These are phyloP conservation scores for Himalopsyche phryganea DNA, from an alignment of 1,140 invertebrate species.

Conservation along the genomic window DNA sequence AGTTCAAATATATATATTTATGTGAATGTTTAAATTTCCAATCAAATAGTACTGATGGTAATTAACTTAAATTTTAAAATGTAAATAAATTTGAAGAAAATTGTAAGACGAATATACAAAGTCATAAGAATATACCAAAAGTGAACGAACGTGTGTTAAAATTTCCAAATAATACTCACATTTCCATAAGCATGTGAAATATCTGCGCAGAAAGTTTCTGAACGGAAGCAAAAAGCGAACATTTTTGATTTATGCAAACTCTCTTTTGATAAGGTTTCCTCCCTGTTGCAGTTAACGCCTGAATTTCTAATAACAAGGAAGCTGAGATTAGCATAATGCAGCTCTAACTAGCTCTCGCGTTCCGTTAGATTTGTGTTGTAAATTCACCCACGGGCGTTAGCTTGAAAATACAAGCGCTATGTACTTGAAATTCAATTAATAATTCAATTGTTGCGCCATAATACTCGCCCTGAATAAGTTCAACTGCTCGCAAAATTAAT, in stretches of 20 bases:
- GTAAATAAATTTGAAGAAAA: too few relatives aligned
- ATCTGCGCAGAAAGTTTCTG: too few relatives aligned
- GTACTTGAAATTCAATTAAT: conserved; percentile 4
- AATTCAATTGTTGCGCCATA: background rate
- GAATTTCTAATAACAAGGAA: conserved; percentile 1
- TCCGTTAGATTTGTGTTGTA: conserved; percentile 1
- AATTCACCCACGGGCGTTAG: background rate
- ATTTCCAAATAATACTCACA: too few relatives aligned
- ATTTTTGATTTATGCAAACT: background rate
- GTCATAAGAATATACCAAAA: too few relatives aligned
- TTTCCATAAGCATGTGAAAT: too few relatives aligned
- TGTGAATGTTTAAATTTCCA: too few relatives aligned
- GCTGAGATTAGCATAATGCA: conserved; percentile 2
- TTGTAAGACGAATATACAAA: too few relatives aligned
- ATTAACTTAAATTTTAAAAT: too few relatives aligned
- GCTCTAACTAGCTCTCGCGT: background rate
- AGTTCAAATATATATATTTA: too few relatives aligned
- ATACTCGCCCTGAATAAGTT: background rate
- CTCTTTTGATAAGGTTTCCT: conserved; percentile 2
- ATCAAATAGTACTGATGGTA: too few relatives aligned
- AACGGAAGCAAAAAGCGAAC: too few relatives aligned
- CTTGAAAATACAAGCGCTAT: conserved; percentile 1
- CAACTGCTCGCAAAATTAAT: background rate
- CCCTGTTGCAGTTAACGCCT: background rate
- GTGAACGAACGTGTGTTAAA: too few relatives aligned